Evolutionary conservation across 2,113 vertebrate genomes (phyloP).

Genomic region (Aspiorhynchus laticeps): DNA sequence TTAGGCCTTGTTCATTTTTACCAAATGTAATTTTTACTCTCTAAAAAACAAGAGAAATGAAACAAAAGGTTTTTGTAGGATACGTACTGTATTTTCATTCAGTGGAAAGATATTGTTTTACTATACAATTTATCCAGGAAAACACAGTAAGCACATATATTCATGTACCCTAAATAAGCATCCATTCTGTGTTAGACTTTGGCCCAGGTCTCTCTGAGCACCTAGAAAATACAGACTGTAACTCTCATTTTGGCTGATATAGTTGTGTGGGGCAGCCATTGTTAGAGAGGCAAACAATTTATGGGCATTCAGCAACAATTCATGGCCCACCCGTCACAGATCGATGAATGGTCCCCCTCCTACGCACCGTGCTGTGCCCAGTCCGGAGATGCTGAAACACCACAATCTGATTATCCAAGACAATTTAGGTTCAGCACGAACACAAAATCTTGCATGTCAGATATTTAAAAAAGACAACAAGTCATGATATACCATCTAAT

Average conservation of each 20-base stretch:
- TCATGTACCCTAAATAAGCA: neutral
- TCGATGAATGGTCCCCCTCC: slow-evolving; percentile 34
- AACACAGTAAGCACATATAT: neutral
- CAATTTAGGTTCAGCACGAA: slow-evolving; percentile 3
- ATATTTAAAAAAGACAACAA: neutral
- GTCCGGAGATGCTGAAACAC: slow-evolving; percentile 18
- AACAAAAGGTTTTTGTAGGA: neutral
- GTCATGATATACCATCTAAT: neutral
- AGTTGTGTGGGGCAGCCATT: neutral
- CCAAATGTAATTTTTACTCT: neutral
- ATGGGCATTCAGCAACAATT: slow-evolving; percentile 27
- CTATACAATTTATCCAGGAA: neutral
- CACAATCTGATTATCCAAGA: slow-evolving; percentile 6
- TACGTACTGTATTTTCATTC: neutral
- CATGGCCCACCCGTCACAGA: slow-evolving; percentile 19
- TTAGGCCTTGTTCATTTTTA: neutral
- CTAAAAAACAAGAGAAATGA: neutral
- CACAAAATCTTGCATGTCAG: neutral
- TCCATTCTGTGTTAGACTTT: neutral
- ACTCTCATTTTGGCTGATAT: neutral
- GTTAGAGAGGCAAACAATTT: slow-evolving; percentile 16
- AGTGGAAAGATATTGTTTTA: neutral
- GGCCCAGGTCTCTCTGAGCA: neutral
- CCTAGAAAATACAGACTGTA: slow-evolving; percentile 14
- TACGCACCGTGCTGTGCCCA: neutral